Conservation (phyloP, 2,888 invertebrate genomes). For the Cosmia trapezina region DNA sequence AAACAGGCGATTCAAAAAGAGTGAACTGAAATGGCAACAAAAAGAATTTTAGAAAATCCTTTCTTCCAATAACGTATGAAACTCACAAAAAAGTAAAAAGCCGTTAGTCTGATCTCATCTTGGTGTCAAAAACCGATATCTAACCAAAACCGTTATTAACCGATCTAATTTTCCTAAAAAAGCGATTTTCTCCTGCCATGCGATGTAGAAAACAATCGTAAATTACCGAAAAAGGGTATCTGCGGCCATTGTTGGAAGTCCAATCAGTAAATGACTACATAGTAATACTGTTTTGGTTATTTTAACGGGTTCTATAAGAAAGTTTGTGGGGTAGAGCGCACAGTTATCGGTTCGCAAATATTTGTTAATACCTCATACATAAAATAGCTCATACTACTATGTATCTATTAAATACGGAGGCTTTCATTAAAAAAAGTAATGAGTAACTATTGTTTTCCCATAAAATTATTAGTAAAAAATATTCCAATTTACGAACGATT, state of each 20-base stretch:
- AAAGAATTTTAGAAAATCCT: conserved; percentile 2
- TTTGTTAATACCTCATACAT: too few relatives aligned
- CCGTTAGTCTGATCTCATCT: conserved; percentile 71
- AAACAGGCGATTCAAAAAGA: not conserved
- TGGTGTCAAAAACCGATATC: conserved; percentile 54
- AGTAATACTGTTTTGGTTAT: conserved; percentile 69
- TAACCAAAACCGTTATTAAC: conserved; percentile 71
- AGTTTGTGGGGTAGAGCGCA: conserved; percentile 54
- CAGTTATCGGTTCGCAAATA: conserved; percentile 22
- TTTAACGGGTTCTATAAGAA: conserved; percentile 68
- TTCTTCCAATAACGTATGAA: not conserved
- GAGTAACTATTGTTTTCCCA: not conserved
- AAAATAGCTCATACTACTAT: not conserved
- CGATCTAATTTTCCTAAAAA: conserved; percentile 79
- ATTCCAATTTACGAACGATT: too few relatives aligned
- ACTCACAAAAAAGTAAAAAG: conserved; percentile 21
- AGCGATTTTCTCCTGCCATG: conserved; percentile 69
- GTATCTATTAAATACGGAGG: not conserved
- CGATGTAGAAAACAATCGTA: conserved; percentile 72
- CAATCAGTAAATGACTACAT: conserved; percentile 74
- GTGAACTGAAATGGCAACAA: not conserved
- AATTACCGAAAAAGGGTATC: conserved; percentile 78
- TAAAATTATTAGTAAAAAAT: not conserved
- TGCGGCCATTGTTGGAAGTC: conserved; percentile 71
- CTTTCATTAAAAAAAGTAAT: not conserved